phyloP scores from a whole-genome alignment of 2,113 vertebrate genomes.

The Acrocephalus arundinaceus region DNA sequence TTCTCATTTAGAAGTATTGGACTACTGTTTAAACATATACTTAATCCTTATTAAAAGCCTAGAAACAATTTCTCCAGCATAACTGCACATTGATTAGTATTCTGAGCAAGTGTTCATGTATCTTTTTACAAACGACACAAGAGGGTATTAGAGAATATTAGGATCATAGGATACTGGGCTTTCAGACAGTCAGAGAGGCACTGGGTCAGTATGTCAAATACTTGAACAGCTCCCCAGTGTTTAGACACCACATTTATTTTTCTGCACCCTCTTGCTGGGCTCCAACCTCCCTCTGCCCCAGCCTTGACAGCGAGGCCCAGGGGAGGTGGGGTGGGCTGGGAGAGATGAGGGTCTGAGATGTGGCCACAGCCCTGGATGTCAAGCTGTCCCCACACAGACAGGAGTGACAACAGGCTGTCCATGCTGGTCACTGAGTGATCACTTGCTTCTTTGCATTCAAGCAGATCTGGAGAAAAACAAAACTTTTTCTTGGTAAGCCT shows the following conservation, averaged over 20 bases:
- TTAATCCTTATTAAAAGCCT: not conserved
- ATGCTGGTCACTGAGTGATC: rapidly evolving
- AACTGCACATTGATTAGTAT: not conserved
- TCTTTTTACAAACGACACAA: not conserved
- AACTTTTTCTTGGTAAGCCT: rapidly evolving
- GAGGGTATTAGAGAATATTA: not conserved
- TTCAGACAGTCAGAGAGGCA: not conserved
- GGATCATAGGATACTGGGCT: not conserved
- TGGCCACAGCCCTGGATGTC: not conserved
- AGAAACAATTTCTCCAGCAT: not conserved
- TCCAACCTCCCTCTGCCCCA: not conserved
- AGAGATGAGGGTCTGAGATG: not conserved
- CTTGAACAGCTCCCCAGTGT: not conserved
- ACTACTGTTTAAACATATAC: not conserved
- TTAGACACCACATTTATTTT: not conserved
- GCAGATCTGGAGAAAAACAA: not conserved
- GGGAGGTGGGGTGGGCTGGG: not conserved
- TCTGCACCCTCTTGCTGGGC: not conserved
- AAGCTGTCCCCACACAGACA: not conserved
- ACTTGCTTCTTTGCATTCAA: no score
- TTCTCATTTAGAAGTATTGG: not conserved
- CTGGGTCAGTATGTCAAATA: not conserved
- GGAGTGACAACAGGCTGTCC: not conserved
- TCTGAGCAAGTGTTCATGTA: not conserved
- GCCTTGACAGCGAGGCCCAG: no score